These are phyloP conservation scores for Podilymbus podiceps DNA, from an alignment of 2,113 vertebrate species.

Conservation along the genomic window DNA sequence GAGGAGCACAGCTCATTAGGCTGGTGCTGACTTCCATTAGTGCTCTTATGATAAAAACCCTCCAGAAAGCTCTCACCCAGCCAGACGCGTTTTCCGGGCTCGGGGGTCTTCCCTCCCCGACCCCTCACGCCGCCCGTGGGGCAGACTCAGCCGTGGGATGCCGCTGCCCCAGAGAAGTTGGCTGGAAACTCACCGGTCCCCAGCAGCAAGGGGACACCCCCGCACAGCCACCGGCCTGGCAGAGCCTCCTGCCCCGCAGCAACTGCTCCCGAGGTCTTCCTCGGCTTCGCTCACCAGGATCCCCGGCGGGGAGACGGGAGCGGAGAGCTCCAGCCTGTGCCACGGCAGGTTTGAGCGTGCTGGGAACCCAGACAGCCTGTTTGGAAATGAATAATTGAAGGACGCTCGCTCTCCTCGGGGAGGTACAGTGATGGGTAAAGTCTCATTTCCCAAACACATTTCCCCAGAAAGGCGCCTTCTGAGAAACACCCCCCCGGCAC, in stretches of 20 bases:
- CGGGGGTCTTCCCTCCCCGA: background rate
- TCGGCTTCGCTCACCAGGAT: accelerated
- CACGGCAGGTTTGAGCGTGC: accelerated
- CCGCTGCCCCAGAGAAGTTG: background rate
- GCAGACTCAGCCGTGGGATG: accelerated
- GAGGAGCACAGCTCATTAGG: constrained; percentile 63
- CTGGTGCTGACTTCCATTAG: constrained; percentile 55
- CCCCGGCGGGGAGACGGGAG: background rate
- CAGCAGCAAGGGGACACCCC: background rate
- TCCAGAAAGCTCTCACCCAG: background rate
- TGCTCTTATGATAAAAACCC: constrained; percentile 14
- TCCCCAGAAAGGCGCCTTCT: constrained; percentile 10
- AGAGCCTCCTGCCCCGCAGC: background rate
- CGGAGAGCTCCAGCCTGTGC: background rate
- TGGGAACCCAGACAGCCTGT: background rate
- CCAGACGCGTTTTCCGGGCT: background rate
- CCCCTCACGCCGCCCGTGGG: accelerated
- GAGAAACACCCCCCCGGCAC: background rate
- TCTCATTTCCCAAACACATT: constrained; percentile 52
- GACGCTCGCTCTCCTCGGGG: background rate
- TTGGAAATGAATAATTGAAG: constrained; percentile 52
- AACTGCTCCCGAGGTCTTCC: background rate
- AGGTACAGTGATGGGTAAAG: background rate
- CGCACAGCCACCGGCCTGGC: accelerated
- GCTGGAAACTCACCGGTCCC: accelerated